Percentiles rank a stretch among this genome's conserved stretches.
phyloP scores from a whole-genome alignment of 2,113 vertebrate species.

The Excalfactoria chinensis region DNA sequence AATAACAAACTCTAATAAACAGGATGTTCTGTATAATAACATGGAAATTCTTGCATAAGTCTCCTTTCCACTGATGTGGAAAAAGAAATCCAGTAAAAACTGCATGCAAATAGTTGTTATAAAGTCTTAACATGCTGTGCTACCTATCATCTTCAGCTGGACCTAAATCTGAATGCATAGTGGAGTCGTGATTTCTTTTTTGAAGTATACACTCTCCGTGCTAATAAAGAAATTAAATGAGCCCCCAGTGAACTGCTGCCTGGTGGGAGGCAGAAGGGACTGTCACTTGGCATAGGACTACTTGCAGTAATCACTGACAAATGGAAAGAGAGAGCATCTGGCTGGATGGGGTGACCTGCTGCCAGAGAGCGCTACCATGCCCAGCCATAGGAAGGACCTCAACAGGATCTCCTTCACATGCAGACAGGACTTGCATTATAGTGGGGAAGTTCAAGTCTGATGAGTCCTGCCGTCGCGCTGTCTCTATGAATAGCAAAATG shows the following conservation, averaged over 20 bases:
- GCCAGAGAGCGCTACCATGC: not conserved
- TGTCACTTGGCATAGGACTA: not conserved
- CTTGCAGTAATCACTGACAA: not conserved
- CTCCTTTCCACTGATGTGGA: not conserved
- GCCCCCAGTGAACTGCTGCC: not conserved
- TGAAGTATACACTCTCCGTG: not conserved
- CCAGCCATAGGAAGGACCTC: not conserved
- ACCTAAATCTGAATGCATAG: not conserved
- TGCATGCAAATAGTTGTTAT: not conserved
- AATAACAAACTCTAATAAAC: not conserved
- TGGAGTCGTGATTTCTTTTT: not conserved
- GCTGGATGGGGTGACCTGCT: not conserved
- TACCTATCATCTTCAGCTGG: not conserved
- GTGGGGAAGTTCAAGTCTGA: not conserved
- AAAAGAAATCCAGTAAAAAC: not conserved
- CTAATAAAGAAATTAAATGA: not conserved
- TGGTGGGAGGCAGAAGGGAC: not conserved
- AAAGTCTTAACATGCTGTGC: not conserved
- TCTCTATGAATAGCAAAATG: not conserved
- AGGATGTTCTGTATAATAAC: not conserved
- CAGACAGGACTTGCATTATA: not conserved
- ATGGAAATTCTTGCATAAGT: not conserved
- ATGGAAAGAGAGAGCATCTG: not conserved
- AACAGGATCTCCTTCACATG: not conserved
- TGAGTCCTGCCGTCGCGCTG: not conserved